Evolutionary conservation across 1,140 invertebrate species (phyloP), one percentile per base, ranked within the genome.

Genomic region (Drosophila aff.): DNA sequence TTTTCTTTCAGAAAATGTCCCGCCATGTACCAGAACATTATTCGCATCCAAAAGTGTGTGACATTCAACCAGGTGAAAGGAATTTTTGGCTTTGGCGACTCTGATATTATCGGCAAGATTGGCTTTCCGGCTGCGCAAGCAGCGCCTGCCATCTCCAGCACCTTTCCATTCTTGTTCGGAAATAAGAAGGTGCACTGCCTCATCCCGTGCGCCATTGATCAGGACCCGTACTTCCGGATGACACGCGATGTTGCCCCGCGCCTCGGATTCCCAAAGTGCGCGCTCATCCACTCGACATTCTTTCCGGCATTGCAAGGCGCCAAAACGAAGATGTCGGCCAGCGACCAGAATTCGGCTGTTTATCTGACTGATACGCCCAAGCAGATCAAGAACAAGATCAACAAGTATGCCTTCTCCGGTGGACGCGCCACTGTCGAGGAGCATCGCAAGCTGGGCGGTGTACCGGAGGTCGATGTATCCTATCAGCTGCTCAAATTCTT

Each of bases 141-240:
- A 10, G 97, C 98, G 1, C 99, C 99, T 1, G 97, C 97, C 13
- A 96, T 99, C 87, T 98, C 97, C 1, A 96, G 96, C 11, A 96
- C 97, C n/a, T 99, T 99, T 94, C 99, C 99, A 0, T 96, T 97
- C 61, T 98, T 99, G 79, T 99, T 99, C 93, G 96, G 95, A 4
- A 94, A 96, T 61, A 96, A 95, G 57, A 97, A 98, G 92, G 94
- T 94, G 2, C 97, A 96, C 7, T 99, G 98, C 91, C 94, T 99
- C 2, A 99, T 99, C 76, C 99, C 99, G 0, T 99, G 99, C 94
- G 99, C 98, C 33, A 99, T 99, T 86, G 99, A 99, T 95, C 99
- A 99, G 95, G 99, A 99, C 94, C 99, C 99, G 0, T 99, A 99
- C 93, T 99, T 99, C 93, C 95, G 99, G 63, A 99, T 99, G 98